Percentiles rank a stretch among this genome's conserved stretches.
phyloP scores from a whole-genome alignment of 2,888 invertebrate species.

The Sicus ferrugineus region DNA sequence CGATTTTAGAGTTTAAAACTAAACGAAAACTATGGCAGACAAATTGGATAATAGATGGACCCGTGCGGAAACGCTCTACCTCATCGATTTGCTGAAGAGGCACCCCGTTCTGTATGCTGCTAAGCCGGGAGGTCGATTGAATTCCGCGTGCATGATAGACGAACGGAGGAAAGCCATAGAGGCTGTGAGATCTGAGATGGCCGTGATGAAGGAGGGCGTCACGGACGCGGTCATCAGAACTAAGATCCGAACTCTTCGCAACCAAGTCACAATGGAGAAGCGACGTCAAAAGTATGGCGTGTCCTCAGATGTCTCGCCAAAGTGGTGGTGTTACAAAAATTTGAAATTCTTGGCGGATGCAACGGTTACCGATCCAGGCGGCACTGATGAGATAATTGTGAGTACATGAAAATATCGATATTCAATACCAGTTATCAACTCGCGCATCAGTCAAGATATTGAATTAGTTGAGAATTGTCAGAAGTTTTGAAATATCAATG shows the following conservation, averaged over 20 bases:
- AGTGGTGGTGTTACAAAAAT: slow-evolving; percentile 24
- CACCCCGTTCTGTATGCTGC: neutral
- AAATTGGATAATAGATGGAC: slow-evolving; percentile 4
- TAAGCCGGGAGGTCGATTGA: neutral
- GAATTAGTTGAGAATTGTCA: no score
- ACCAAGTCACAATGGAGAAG: slow-evolving; percentile 9
- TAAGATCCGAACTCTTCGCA: slow-evolving; percentile 20
- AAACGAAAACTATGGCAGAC: neutral
- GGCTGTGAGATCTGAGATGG: neutral
- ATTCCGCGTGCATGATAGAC: no score
- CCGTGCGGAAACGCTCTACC: slow-evolving; percentile 1
- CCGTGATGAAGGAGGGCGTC: slow-evolving; percentile 4
- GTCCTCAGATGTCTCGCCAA: no score
- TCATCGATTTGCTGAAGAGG: slow-evolving; percentile 3
- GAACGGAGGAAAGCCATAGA: neutral
- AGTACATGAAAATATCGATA: no score
- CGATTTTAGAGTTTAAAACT: neutral
- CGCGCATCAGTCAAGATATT: no score
- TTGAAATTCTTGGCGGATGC: slow-evolving; percentile 16
- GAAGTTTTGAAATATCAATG: no score
- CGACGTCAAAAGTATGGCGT: neutral
- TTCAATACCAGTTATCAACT: no score
- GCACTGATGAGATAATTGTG: neutral
- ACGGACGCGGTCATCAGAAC: slow-evolving; percentile 5
- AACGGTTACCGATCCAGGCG: no score